Percentiles rank a stretch among this genome's conserved stretches.
Evolutionary conservation across 1,140 invertebrate species (phyloP).

Genomic region (Olivierus martensii): DNA sequence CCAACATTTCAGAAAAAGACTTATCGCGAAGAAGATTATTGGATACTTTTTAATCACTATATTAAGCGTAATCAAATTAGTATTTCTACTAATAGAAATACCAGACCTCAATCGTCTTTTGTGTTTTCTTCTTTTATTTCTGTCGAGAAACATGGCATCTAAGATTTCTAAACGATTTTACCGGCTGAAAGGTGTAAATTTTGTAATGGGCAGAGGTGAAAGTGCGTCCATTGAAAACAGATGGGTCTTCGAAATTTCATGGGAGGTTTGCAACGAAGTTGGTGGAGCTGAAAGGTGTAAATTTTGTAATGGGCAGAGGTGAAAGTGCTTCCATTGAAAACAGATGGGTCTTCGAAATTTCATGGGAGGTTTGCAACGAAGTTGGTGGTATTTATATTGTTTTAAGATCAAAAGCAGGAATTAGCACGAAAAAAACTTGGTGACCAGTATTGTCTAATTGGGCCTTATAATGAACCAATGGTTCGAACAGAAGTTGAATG

Average conservation of each 20-base stretch:
- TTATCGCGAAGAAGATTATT: no score
- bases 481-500: no score
- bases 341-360: conserved; percentile 74
- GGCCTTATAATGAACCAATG: conserved; percentile 95
- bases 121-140: no score
- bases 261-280: conserved; percentile 54
- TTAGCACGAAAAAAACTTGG: conserved; percentile 96
- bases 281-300: no score
- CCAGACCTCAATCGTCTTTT: no score
- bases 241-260: conserved; percentile 72
- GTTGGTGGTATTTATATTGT: conserved; percentile 93
- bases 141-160: conserved; percentile 3
- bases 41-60: no score
- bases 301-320: no score
- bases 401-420: conserved; percentile 91
- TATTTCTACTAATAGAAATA: no score
- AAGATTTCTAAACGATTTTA: conserved; percentile 50
- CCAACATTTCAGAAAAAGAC: no score
- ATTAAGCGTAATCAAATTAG: no score
- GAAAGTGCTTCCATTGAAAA: conserved; percentile 70
- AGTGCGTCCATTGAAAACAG: conserved; percentile 71
- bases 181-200: conserved; percentile 58
- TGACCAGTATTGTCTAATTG: conserved; percentile 87
- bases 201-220: no score
- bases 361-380: conserved; percentile 53